Percentiles rank a stretch among this genome's conserved stretches.
phyloP scores from a whole-genome alignment of 1,140 invertebrate species.

The Theocolax elegans region DNA sequence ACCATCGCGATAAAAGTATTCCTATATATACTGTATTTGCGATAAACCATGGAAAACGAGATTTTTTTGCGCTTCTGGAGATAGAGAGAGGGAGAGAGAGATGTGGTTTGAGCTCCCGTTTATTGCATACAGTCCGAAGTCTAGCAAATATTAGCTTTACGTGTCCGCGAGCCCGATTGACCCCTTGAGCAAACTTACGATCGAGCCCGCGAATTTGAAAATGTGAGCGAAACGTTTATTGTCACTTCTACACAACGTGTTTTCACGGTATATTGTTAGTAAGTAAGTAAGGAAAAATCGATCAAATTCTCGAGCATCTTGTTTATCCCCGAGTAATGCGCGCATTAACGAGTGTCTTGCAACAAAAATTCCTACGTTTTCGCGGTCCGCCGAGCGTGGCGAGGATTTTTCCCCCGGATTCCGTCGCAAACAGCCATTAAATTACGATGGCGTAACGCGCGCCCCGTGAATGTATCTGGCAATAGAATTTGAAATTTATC shows the following conservation, averaged over 20 bases:
- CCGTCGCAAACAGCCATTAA: slow-evolving; percentile 50
- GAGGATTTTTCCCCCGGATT: slow-evolving; percentile 10
- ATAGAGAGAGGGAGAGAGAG: too few species aligned
- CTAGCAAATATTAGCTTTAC: slow-evolving; percentile 3
- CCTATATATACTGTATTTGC: too few species aligned
- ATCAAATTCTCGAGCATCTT: too few species aligned
- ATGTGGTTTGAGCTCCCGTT: background rate
- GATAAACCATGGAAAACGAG: too few species aligned
- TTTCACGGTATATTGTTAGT: too few species aligned
- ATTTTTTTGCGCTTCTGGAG: too few species aligned
- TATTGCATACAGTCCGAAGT: background rate
- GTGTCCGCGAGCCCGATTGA: slow-evolving; percentile 4
- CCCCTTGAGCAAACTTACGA: background rate
- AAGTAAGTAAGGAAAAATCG: too few species aligned
- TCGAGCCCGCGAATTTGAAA: slow-evolving; percentile 12
- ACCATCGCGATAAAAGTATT: too few species aligned
- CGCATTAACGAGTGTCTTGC: too few species aligned
- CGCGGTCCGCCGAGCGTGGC: background rate
- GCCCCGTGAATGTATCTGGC: slow-evolving; percentile 46
- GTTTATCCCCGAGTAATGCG: too few species aligned
- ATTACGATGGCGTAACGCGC: slow-evolving; percentile 37
- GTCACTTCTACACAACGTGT: too few species aligned
- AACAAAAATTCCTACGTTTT: background rate
- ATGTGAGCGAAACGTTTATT: too few species aligned
- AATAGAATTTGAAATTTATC: slow-evolving; percentile 63